Percentiles rank a stretch among this genome's conserved stretches.
phyloP scores from a whole-genome alignment of 1,140 invertebrate genomes.

The Zaprionus lachaisei region DNA sequence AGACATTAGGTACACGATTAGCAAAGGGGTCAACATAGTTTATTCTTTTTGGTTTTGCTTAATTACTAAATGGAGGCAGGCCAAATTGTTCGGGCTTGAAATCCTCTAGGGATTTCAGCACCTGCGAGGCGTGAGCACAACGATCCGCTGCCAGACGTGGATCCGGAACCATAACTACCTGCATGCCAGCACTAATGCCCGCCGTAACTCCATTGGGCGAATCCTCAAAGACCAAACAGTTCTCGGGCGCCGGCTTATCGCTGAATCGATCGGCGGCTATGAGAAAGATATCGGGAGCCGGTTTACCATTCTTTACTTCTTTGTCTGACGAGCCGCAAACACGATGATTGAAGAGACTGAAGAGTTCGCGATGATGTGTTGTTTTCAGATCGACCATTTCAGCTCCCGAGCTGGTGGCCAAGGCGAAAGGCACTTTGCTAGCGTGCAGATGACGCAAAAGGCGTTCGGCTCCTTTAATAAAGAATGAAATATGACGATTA shows the following conservation, averaged over 20 bases:
- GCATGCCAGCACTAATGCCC: slow-evolving; percentile 93
- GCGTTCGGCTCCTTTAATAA: slow-evolving; percentile 90
- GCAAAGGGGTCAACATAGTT: slow-evolving; percentile 1
- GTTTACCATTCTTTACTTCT: slow-evolving; percentile 96
- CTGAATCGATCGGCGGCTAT: slow-evolving; percentile 93
- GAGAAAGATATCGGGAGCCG: slow-evolving; percentile 96
- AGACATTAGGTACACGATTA: slow-evolving; percentile 45
- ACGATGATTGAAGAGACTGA: slow-evolving; percentile 91
- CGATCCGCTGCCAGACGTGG: slow-evolving; percentile 86
- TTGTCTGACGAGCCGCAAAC: slow-evolving; percentile 94
- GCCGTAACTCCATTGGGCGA: slow-evolving; percentile 94
- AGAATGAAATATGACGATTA: neutral
- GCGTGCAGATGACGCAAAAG: slow-evolving; percentile 92
- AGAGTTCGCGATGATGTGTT: slow-evolving; percentile 89
- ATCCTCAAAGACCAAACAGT: slow-evolving; percentile 97
- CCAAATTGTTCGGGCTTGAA: slow-evolving; percentile 95
- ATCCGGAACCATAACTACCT: slow-evolving; percentile 95
- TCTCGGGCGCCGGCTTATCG: slow-evolving; percentile 88
- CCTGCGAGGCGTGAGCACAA: slow-evolving; percentile 88
- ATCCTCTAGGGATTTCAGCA: slow-evolving; percentile 90
- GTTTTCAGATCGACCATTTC: slow-evolving; percentile 93
- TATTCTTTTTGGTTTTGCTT: neutral
- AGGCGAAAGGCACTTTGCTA: slow-evolving; percentile 92
- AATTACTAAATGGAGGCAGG: slow-evolving; percentile 88
- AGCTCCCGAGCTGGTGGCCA: slow-evolving; percentile 95